phyloP scores from a whole-genome alignment of 2,888 invertebrate species.

The Hirtodrosophila cameraria region DNA sequence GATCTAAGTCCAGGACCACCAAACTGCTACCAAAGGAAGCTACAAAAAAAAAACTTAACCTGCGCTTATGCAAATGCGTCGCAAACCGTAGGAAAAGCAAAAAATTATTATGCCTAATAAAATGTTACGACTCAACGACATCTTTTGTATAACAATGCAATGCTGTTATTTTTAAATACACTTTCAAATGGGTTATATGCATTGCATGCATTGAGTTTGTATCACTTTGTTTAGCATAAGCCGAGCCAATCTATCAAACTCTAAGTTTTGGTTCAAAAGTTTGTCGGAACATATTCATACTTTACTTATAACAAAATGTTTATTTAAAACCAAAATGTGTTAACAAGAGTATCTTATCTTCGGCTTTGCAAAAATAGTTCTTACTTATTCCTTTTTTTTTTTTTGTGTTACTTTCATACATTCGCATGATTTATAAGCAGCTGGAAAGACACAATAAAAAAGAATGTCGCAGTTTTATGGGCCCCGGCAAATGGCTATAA shows the following conservation, averaged over 20 bases:
- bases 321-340: no score
- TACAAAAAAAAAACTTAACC: slow-evolving; percentile 17
- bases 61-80: slow-evolving; percentile 72
- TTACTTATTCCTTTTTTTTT: background rate
- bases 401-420: slow-evolving; percentile 40
- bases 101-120: slow-evolving; percentile 64
- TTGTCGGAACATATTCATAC: no score
- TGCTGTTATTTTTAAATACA: background rate
- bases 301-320: no score
- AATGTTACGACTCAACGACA: slow-evolving; percentile 55
- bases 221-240: no score
- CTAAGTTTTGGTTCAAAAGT: no score
- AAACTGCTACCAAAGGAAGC: slow-evolving; percentile 2
- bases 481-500: slow-evolving; percentile 72
- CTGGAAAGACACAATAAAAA: slow-evolving; percentile 69
- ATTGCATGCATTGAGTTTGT: no score
- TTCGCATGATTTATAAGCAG: slow-evolving; percentile 74
- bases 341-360: slow-evolving; percentile 10
- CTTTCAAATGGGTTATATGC: no score
- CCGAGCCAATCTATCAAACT: no score
- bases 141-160: slow-evolving; percentile 31
- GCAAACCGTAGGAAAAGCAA: slow-evolving; percentile 12
- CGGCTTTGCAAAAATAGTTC: background rate
- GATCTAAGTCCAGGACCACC: slow-evolving; percentile 55
- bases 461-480: slow-evolving; percentile 76